Evolutionary conservation across 2,888 invertebrate genomes (phyloP), one percentile per base, ranked within the genome.

Genomic region (Fabriciana adippe): DNA sequence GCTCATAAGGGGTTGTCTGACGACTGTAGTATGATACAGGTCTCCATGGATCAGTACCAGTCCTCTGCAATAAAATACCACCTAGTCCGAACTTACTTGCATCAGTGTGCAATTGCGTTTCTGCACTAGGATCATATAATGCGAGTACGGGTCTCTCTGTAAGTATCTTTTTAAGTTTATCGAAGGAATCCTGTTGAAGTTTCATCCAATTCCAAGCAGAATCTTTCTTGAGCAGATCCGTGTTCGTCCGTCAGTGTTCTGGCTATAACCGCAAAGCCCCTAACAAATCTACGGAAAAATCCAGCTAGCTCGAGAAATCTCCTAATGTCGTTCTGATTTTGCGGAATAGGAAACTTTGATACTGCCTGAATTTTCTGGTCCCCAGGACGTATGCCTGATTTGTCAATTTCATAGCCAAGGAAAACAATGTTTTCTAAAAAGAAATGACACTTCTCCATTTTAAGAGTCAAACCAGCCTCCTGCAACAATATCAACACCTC

Each of bases 71-170:
- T 45, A 45, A 45, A 45, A 45, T 45, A 45, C 45, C 45, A 45
- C 45, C 45, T 45, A 45, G 18, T 18, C 18, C 18, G 18, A 18
- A 18, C 18, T 68, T 31, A 65, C 78, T 79, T 6, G 80, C 80
- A 71, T 83, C 81, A 3, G 78, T 79, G 65, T 84, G 81, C 6
- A 82, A 57, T 69, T 83, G 79, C 13, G 79, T 78, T 55, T 63
- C 67, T 3, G 69, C 64, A 5, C 67, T 66, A 15, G 77, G 79
- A 54, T 80, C 71, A 67, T 79, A 86, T 6, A 84, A 68, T 3
- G 76, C 72, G 26, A 84, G 67, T 18, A 81, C 72, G 0, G 75
- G 76, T 21, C 74, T 14, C 5, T 62, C 53, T 26, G 55, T 47
- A 8, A 69, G 18, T 1, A 14, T 59, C 4, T 21, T 18, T 31